Evolutionary conservation across 2,797 vertebrate species (phyloP).

Genomic region (Oceanodroma leucorhoa): DNA sequence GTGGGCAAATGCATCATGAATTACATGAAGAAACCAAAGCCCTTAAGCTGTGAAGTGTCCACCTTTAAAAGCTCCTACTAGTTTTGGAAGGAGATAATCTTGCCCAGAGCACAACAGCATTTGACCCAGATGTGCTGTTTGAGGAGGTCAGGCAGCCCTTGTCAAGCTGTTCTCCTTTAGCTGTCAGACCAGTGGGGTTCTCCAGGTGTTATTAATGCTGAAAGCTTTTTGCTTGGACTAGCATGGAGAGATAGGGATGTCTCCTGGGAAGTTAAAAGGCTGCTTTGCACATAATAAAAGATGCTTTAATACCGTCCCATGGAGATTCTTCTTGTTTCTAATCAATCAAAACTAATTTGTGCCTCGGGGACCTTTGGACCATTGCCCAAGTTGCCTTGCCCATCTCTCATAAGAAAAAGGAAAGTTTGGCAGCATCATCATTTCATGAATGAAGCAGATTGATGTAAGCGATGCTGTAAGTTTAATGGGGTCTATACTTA

Average conservation of each 20-base stretch:
- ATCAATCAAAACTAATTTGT: constrained; percentile 56
- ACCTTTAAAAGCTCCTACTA: neutral
- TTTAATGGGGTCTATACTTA: constrained; percentile 44
- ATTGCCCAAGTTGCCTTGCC: constrained; percentile 24
- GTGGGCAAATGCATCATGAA: neutral
- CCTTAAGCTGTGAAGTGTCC: neutral
- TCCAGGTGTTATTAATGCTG: constrained; percentile 61
- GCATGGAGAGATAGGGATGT: constrained; percentile 22
- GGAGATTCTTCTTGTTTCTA: constrained; percentile 52
- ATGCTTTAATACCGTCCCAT: constrained; percentile 22
- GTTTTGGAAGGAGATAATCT: neutral
- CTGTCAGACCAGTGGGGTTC: constrained; percentile 12
- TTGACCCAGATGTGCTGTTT: neutral
- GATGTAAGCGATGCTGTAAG: constrained; percentile 1
- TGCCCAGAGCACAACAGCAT: neutral
- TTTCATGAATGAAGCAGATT: constrained; percentile 58
- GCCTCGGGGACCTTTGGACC: constrained; percentile 9
- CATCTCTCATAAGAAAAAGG: neutral
- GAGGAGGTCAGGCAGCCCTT: neutral
- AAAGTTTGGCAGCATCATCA: constrained; percentile 31
- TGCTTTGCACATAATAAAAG: constrained; percentile 49
- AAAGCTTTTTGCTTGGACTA: constrained; percentile 61
- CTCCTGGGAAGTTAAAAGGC: constrained; percentile 52
- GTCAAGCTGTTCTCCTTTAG: constrained; percentile 12
- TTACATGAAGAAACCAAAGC: neutral